A percentile compares a stretch with the other conserved stretches of the same genome.
These are phyloP conservation scores for Acleris emargana DNA, from an alignment of 2,888 invertebrate genomes.

Conservation along the genomic window DNA sequence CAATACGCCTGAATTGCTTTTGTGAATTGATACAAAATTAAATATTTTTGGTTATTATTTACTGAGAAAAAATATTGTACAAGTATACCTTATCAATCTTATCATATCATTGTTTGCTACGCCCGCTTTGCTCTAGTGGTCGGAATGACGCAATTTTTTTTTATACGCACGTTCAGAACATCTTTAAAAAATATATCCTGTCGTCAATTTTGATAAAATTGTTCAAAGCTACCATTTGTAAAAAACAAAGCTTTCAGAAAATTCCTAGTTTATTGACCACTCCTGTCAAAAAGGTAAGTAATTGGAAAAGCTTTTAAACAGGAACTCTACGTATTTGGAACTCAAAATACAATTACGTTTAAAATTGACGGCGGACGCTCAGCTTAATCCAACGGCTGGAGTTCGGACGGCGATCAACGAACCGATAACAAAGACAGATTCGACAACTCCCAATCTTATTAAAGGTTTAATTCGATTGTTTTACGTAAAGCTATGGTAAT, in stretches of 20 bases:
- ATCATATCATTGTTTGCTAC: too few relatives aligned
- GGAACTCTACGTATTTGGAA: constrained; percentile 20
- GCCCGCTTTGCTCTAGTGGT: too few relatives aligned
- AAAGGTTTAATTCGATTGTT: constrained; percentile 51
- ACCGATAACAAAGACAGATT: constrained; percentile 53
- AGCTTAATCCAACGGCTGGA: constrained; percentile 18
- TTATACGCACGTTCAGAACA: too few relatives aligned
- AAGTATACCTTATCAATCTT: too few relatives aligned
- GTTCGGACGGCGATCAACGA: constrained; percentile 37
- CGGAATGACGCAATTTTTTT: too few relatives aligned
- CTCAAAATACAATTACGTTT: constrained; percentile 25
- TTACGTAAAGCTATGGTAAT: background rate
- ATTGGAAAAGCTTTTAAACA: constrained; percentile 5
- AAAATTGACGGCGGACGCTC: constrained; percentile 20
- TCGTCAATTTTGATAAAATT: background rate
- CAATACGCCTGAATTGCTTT: background rate
- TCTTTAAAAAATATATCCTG: too few relatives aligned
- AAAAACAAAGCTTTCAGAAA: background rate
- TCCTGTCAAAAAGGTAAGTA: background rate
- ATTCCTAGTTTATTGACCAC: background rate
- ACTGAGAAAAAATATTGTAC: too few relatives aligned
- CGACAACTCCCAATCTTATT: constrained; percentile 34
- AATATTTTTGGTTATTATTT: too few relatives aligned
- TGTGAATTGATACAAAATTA: background rate
- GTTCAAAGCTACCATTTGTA: background rate